Percentiles rank a stretch among this genome's conserved stretches.
phyloP scores from a whole-genome alignment of 2,113 vertebrate species.

The Lipophrys pholis region DNA sequence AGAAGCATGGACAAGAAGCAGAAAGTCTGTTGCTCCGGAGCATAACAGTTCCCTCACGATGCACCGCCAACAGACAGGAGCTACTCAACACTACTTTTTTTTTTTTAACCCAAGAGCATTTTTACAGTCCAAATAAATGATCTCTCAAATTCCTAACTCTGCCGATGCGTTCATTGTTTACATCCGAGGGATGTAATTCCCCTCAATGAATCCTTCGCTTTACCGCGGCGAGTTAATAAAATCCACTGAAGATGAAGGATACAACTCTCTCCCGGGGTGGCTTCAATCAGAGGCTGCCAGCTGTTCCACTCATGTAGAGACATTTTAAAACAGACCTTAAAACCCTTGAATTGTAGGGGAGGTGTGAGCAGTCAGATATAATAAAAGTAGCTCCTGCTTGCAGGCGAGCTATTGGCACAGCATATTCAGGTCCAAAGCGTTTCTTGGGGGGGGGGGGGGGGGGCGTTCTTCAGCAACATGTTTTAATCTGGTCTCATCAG shows the following conservation, averaged over 20 bases:
- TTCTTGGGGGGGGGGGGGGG: too few species aligned
- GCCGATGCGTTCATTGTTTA: conserved; percentile 30
- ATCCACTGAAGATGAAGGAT: conserved; percentile 6
- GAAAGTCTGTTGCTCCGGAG: too few species aligned
- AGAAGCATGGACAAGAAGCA: too few species aligned
- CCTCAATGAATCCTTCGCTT: conserved; percentile 21
- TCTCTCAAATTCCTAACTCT: background rate
- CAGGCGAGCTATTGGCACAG: conserved; percentile 14
- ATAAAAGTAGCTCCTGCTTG: conserved; percentile 27
- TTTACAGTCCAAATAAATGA: conserved; percentile 9
- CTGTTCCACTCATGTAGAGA: background rate
- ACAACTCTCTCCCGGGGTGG: conserved; percentile 7
- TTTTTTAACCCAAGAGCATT: conserved; percentile 6
- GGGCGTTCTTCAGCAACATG: conserved; percentile 26
- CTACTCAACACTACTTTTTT: background rate
- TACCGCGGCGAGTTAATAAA: conserved; percentile 31
- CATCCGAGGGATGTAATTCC: conserved; percentile 32
- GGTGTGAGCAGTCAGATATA: conserved; percentile 25
- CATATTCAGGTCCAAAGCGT: background rate
- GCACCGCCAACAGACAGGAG: too few species aligned
- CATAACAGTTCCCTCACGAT: too few species aligned
- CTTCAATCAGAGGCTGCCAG: conserved; percentile 20
- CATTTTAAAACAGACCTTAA: conserved; percentile 13
- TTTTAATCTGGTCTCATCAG: conserved; percentile 43
- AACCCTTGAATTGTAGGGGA: conserved; percentile 19